These are phyloP conservation scores for Ctenomys sociabilis DNA, from an alignment of 2,113 vertebrate species.

Conservation along the genomic window DNA sequence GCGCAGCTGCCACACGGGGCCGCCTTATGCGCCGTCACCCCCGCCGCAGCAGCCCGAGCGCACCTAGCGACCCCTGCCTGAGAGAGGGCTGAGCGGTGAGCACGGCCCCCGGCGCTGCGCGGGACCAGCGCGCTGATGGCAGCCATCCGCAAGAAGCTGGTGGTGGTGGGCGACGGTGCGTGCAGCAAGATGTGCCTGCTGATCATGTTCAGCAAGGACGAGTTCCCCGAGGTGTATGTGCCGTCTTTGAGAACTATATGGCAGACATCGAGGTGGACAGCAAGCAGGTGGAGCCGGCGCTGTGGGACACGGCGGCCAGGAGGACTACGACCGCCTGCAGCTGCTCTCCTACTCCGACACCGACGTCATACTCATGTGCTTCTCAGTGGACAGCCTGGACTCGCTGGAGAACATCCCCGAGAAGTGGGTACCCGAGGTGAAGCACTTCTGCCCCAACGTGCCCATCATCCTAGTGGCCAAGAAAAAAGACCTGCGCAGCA, in stretches of 20 bases:
- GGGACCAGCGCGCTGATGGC: slow-evolving; percentile 89
- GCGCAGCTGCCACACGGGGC: slow-evolving; percentile 25
- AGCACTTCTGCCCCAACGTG: slow-evolving; percentile 98
- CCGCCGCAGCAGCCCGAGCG: slow-evolving; percentile 91
- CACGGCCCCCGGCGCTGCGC: slow-evolving; percentile 91
- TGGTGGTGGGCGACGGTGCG: slow-evolving; percentile 97
- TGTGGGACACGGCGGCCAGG: slow-evolving; percentile 98
- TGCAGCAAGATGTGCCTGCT: slow-evolving; percentile 96
- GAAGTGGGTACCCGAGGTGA: slow-evolving; percentile 99
- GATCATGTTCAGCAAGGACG: slow-evolving; percentile 98
- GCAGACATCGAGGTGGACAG: slow-evolving; percentile 98
- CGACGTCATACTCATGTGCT: slow-evolving; percentile 98
- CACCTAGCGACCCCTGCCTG: slow-evolving; percentile 50
- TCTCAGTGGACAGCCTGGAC: slow-evolving; percentile 98
- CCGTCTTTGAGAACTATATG: slow-evolving; percentile 98
- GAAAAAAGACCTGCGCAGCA: slow-evolving; percentile 97
- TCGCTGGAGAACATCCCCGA: slow-evolving; percentile 98
- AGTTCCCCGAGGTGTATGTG: slow-evolving; percentile 98
- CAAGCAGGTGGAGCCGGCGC: slow-evolving; percentile 96
- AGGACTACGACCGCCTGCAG: slow-evolving; percentile 95
- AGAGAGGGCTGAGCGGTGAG: slow-evolving; percentile 82
- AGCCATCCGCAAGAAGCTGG: slow-evolving; percentile 97
- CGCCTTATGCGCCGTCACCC: slow-evolving; percentile 73
- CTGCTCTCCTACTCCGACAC: slow-evolving; percentile 98
- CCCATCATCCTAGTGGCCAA: slow-evolving; percentile 98